These are phyloP conservation scores for Tetragnatha montana DNA, from an alignment of 2,888 invertebrate genomes.

Conservation along the genomic window DNA sequence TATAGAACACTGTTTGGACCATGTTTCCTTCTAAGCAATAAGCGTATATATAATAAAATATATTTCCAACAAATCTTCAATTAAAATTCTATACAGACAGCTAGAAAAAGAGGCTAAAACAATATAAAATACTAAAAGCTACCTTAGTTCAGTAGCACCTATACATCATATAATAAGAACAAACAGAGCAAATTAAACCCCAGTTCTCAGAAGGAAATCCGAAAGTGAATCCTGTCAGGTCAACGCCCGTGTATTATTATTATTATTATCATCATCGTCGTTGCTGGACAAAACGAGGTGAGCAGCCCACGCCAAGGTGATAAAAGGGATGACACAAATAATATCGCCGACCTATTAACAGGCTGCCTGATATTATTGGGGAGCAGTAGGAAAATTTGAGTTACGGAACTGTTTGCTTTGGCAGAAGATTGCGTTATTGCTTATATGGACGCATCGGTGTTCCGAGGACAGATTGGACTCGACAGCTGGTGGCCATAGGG, in stretches of 20 bases:
- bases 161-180: too few species aligned
- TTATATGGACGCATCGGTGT: not conserved
- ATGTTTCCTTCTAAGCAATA: too few species aligned
- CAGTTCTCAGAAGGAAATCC: not conserved
- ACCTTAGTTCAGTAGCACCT: too few species aligned
- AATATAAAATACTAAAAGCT: too few species aligned
- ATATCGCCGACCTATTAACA: conserved; percentile 33
- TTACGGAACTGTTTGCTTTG: not conserved
- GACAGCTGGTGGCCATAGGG: not conserved
- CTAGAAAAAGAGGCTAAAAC: too few species aligned
- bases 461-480: not conserved
- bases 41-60: too few species aligned
- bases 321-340: conserved; percentile 40
- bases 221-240: not conserved
- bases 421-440: not conserved
- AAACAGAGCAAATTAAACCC: too few species aligned
- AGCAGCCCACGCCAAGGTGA: conserved; percentile 32
- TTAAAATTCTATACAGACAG: too few species aligned
- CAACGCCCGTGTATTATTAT: too few species aligned
- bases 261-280: not conserved
- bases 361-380: not conserved
- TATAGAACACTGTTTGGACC: too few species aligned
- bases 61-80: too few species aligned
- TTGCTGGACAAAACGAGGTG: conserved; percentile 9
- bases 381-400: not conserved